Base-by-base conservation (phyloP, 2,888 invertebrate species). In the Deladenus siricidicola region DNA sequence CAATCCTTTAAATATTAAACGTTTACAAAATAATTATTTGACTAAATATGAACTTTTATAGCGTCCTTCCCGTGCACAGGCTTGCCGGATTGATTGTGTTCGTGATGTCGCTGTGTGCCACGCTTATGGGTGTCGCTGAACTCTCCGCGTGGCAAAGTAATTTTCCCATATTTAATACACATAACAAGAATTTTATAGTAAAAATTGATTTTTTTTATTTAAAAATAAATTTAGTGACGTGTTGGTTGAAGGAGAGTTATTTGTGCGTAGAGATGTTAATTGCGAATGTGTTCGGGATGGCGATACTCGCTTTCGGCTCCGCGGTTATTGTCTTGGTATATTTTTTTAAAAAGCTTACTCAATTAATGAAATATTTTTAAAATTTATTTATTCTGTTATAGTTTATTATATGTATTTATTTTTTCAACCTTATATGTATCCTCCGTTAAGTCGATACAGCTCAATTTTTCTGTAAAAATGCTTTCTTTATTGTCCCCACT, bases 31-130 rank as follows among this genome's bases (percentile, higher is more conserved):
- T 42, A 4, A 2, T 10, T 56, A 56, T 24, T n/a, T n/a, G n/a
- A n/a, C n/a, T n/a, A n/a, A 1, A 56, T 14, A 50, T 23, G 17
- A 4, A 21, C 6, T 19, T 58, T 50, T 62, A 39, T 4, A 62
- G 62, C 24, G 39, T 56, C 21, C 60, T 65, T 66, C 65, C 65
- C n/a, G 30, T 47, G 17, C 65, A 65, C 42, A 56, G 65, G 4
- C 23, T 54, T 19, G 23, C 21, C 17, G 65, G 65, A 10, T 30
- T 65, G 29, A 10, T 57, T 17, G 51, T 65, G 24, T 61, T 65
- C 19, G 50, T 58, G 28, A 28, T 67, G 17, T 51, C 66, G 1
- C 44, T 66, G 17, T 53, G 56, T 17, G 69, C 65, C 6, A 57
- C 52, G 17, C 26, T 65, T 48, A 57, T 65, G 50, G 65, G 65